Evolutionary conservation across 53 echinoderm and acorn worm genomes (phyloP), one percentile per base, ranked within the genome.

Genomic region (Paelopatides confundens): DNA sequence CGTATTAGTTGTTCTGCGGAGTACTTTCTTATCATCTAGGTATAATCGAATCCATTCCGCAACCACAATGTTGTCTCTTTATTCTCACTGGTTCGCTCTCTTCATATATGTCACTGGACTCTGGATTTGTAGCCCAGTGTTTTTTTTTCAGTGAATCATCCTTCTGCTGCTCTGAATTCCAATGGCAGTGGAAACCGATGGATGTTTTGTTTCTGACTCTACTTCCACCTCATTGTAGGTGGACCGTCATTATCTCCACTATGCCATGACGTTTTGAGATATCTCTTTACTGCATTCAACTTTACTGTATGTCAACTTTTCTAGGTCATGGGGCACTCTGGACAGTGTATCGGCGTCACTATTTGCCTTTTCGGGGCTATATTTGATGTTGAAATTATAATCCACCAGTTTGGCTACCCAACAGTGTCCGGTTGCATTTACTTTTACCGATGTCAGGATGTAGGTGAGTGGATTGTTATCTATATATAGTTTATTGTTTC

Each of bases 361-460:
- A 50, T 92, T 88, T 32, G 27, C 64, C 32, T 74, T 84, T 27
- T 88, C 92, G 29, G 92, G 92, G 29, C 84, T 46, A 51, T 92
- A 85, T 46, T 88, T 88, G 50, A 92, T 88, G 49, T 40, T 63
- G 64, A 92, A 92, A 65, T 88, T 88, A 53, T 63, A 92, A 31
- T 88, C 92, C 0, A 88, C 71, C 50, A 85, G 70, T 74, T 92
- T 88, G 23, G 76, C 92, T 33, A 92, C 86, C 92, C 92, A 92
- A n/a, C n/a, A n/a, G n/a, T n/a, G n/a, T n/a, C n/a, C n/a, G n/a
- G n/a, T n/a, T n/a, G n/a, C n/a, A n/a, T 89, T 89, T 46, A 92
- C 48, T 27, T 86, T 85, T 3, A 89, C 93, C 12, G 93, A 66
- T 3, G 93, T 63, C 9, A 93, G 51, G 30, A 93, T 50, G 65